Evolutionary conservation across 2,797 vertebrate species (phyloP).

Genomic region (Crenichthys baileyi): DNA sequence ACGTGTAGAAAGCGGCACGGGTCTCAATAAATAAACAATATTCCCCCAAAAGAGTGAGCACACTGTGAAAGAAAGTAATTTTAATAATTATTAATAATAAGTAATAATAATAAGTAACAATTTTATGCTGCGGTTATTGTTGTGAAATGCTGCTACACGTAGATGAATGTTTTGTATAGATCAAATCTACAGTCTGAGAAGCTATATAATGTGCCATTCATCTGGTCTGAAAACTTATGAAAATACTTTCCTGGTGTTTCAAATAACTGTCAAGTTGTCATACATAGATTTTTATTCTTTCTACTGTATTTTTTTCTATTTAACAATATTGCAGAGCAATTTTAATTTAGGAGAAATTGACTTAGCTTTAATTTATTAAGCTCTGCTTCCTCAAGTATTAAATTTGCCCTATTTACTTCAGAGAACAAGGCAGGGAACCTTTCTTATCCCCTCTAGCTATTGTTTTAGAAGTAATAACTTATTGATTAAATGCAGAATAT

Average conservation of each 20-base stretch:
- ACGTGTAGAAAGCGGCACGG: neutral
- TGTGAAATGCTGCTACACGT: neutral
- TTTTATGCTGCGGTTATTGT: neutral
- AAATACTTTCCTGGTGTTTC: slow-evolving; percentile 12
- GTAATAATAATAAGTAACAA: too few relatives aligned
- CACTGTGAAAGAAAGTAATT: neutral
- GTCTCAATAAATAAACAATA: neutral
- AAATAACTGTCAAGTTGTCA: slow-evolving; percentile 8
- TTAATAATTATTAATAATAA: too few relatives aligned
- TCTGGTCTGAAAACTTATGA: neutral
- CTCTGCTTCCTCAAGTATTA: slow-evolving; percentile 48
- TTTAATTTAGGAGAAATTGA: neutral
- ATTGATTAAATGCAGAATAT: slow-evolving; percentile 55
- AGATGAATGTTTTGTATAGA: slow-evolving; percentile 5
- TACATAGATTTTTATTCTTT: neutral
- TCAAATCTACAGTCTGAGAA: neutral
- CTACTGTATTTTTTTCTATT: neutral
- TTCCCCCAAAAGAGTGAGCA: neutral
- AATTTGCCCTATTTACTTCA: slow-evolving; percentile 27
- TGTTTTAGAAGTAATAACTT: neutral
- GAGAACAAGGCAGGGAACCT: neutral
- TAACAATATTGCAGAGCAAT: neutral
- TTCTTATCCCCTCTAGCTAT: neutral
- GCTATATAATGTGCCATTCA: neutral
- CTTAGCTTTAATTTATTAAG: slow-evolving; percentile 43